Evolutionary conservation across 2,797 vertebrate species (phyloP).

Genomic region (Cheirogaleus major): DNA sequence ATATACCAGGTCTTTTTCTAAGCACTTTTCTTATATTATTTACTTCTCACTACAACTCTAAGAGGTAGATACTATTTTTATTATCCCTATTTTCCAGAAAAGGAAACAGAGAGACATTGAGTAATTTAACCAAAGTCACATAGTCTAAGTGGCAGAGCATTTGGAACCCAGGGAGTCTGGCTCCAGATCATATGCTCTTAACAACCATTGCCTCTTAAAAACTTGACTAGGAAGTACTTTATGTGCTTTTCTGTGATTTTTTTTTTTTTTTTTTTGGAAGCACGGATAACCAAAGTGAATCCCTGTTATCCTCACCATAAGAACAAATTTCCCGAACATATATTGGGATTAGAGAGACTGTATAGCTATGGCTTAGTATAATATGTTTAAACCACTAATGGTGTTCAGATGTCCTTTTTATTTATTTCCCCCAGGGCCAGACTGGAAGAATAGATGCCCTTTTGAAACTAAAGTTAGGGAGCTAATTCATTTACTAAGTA

Average conservation of each 20-base stretch:
- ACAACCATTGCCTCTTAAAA: background rate
- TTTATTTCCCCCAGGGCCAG: too few species aligned
- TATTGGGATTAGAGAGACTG: background rate
- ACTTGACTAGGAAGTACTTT: background rate
- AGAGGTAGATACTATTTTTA: background rate
- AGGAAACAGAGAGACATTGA: background rate
- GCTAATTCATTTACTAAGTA: background rate
- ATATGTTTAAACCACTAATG: background rate
- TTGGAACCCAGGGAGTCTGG: background rate
- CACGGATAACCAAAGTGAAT: background rate
- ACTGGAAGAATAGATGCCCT: background rate
- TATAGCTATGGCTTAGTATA: background rate
- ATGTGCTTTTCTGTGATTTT: background rate
- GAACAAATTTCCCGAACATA: background rate
- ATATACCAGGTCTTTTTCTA: background rate
- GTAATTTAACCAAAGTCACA: background rate
- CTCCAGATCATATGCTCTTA: background rate
- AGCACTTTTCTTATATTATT: background rate
- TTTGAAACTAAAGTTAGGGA: conserved; percentile 1
- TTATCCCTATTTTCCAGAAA: background rate
- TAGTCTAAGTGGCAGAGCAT: background rate
- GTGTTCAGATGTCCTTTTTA: background rate
- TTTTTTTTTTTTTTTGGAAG: background rate
- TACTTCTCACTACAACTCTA: background rate
- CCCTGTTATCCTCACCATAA: background rate